Evolutionary conservation across 2,797 vertebrate species (phyloP), one percentile per base, ranked within the genome.

Genomic region (Harpagifer antarcticus): DNA sequence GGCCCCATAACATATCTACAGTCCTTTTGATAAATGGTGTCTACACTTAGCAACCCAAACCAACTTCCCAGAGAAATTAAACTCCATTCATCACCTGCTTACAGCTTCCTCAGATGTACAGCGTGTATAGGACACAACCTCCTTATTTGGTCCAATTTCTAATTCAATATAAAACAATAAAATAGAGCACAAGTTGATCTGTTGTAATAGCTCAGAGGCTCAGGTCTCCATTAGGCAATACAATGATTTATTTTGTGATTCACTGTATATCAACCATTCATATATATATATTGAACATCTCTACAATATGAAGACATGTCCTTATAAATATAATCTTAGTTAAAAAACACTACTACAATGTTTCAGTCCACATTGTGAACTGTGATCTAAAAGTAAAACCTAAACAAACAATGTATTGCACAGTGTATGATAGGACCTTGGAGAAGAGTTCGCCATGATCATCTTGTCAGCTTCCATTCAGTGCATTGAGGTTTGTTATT

Each of bases 401-500:
- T 17, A 19, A 27, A 31, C 14, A 42, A 31, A 43, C 1, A 10
- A 3, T 3, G n/a, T 31, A 40, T 63, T 33, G 33, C 23, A 20
- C 27, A 48, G 31, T 54, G 56, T 33, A 13, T 42, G 16, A 33
- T 61, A 58, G 42, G 17, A 23, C 44, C 50, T 49, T 74, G 54
- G 14, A 73, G n/a, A 8, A 33, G 33, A 8, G 23, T 3, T 27
- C 23, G 33, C 33, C 5, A 33, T 7, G 33, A 33, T 33, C 7
- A 8, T 33, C 5, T 8, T 33, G 33, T 33, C 33, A 33, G 33
- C 33, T 37, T 37, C 8, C 8, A 37, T 37, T 37, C 27, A 27
- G 53, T 52, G 73, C 17, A 70, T 76, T 76, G 68, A 64, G 19
- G 57, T 54, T 17, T 33, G 54, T 5, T 62, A 47, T 81, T 76